These are phyloP conservation scores for Eulithis testata DNA, from an alignment of 2,888 invertebrate genomes.

Conservation along the genomic window DNA sequence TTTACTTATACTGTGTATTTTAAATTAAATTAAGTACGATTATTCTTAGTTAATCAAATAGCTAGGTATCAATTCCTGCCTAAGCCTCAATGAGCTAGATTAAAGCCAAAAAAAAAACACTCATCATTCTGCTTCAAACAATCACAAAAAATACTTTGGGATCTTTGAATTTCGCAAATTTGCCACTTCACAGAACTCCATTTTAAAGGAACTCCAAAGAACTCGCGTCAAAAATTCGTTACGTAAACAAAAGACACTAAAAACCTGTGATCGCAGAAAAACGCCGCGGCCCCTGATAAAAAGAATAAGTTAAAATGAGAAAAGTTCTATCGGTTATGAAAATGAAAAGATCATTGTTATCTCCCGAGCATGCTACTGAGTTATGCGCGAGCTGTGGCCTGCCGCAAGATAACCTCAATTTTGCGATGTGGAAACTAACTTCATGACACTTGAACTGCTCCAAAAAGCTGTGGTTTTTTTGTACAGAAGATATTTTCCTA, in stretches of 20 bases:
- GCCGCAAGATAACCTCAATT: constrained; percentile 41
- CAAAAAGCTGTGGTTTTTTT: too few species aligned
- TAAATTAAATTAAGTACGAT: too few species aligned
- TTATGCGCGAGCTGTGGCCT: constrained; percentile 62
- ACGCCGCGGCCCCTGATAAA: constrained; percentile 58
- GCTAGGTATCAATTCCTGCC: too few species aligned
- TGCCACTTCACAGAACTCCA: constrained; percentile 8
- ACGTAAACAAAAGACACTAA: constrained; percentile 38
- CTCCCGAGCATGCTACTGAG: constrained; percentile 70
- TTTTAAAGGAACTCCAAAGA: constrained; percentile 12
- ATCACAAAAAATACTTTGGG: neutral
- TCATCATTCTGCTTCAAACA: neutral
- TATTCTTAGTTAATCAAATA: too few species aligned
- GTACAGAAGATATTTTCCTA: too few species aligned
- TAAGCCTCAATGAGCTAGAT: too few species aligned
- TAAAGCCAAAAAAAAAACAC: neutral
- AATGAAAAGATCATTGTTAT: constrained; percentile 77
- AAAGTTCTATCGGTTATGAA: constrained; percentile 79
- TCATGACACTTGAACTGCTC: neutral
- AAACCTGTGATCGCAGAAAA: constrained; percentile 60
- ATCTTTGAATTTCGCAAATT: neutral
- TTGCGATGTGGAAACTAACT: constrained; percentile 40
- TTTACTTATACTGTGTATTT: too few species aligned
- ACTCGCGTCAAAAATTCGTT: constrained; percentile 27
- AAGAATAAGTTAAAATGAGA: constrained; percentile 79